phyloP scores from a whole-genome alignment of 2,888 invertebrate genomes.

The Philhelius pedissequus region DNA sequence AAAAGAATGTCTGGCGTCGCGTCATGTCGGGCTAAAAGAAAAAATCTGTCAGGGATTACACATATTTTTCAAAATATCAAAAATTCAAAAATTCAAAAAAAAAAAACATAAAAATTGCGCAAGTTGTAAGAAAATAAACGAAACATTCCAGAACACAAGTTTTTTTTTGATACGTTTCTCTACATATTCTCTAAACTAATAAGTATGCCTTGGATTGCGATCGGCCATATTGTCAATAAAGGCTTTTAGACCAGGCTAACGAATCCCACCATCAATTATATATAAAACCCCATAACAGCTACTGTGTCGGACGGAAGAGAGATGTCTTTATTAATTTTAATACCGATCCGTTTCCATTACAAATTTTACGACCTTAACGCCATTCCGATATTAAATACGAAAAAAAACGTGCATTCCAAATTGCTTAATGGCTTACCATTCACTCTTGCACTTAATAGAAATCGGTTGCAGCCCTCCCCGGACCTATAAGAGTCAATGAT shows the following conservation, averaged over 20 bases:
- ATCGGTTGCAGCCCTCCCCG: neutral
- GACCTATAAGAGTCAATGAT: neutral
- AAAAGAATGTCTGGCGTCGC: slow-evolving; percentile 33
- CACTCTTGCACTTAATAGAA: slow-evolving; percentile 44
- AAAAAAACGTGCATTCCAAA: slow-evolving; percentile 19
- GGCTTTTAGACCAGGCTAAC: slow-evolving; percentile 12
- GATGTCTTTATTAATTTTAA: slow-evolving; percentile 26
- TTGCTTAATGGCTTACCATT: slow-evolving; percentile 39
- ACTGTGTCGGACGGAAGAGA: slow-evolving; percentile 4
- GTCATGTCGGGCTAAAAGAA: neutral
- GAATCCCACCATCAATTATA: slow-evolving; percentile 16
- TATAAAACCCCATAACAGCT: slow-evolving; percentile 1
- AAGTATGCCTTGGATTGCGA: neutral
- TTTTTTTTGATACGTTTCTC: too few relatives aligned
- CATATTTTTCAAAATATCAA: neutral
- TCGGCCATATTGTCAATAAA: slow-evolving; percentile 7
- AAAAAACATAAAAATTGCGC: slow-evolving; percentile 13
- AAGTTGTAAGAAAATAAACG: slow-evolving; percentile 2
- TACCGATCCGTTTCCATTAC: slow-evolving; percentile 22
- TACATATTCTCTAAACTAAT: neutral
- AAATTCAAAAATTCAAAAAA: too few relatives aligned
- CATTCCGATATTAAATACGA: slow-evolving; percentile 3
- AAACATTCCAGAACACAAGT: slow-evolving; percentile 20
- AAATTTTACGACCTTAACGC: slow-evolving; percentile 33
- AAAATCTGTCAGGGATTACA: slow-evolving; percentile 13